Evolutionary conservation across 2,113 vertebrate species (phyloP).

Genomic region (Petromus typicus): DNA sequence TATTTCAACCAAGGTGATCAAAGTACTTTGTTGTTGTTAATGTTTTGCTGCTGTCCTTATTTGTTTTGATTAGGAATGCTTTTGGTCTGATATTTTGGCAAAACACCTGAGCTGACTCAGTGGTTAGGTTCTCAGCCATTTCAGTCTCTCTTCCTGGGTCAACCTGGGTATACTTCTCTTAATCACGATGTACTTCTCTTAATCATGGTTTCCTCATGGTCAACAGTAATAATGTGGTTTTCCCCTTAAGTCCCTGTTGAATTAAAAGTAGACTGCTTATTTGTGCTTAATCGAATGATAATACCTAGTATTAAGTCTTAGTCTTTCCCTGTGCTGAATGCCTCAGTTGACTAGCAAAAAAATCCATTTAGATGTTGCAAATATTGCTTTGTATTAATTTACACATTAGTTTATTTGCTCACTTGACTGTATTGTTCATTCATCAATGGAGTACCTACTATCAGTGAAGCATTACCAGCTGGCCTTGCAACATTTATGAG

Average conservation of each 20-base stretch:
- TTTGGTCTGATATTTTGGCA: background rate
- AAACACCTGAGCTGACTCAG: background rate
- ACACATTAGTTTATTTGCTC: background rate
- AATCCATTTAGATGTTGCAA: constrained; percentile 12
- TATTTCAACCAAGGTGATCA: background rate
- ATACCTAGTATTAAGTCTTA: background rate
- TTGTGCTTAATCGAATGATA: background rate
- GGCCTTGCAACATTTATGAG: background rate
- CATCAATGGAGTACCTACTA: background rate
- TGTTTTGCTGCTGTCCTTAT: background rate
- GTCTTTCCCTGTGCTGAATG: background rate
- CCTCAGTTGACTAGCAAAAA: background rate
- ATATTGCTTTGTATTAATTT: constrained; percentile 8
- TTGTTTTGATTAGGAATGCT: background rate
- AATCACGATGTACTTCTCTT: background rate
- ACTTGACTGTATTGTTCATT: background rate
- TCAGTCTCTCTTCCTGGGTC: background rate
- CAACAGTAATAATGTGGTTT: background rate
- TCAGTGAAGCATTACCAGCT: background rate
- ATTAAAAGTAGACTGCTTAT: background rate
- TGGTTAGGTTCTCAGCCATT: background rate
- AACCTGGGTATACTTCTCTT: background rate
- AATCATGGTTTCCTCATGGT: background rate
- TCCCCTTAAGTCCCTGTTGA: background rate
- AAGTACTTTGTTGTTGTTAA: background rate